Conservation (phyloP, 2,888 invertebrate genomes). For the Dolomedes plantarius region DNA sequence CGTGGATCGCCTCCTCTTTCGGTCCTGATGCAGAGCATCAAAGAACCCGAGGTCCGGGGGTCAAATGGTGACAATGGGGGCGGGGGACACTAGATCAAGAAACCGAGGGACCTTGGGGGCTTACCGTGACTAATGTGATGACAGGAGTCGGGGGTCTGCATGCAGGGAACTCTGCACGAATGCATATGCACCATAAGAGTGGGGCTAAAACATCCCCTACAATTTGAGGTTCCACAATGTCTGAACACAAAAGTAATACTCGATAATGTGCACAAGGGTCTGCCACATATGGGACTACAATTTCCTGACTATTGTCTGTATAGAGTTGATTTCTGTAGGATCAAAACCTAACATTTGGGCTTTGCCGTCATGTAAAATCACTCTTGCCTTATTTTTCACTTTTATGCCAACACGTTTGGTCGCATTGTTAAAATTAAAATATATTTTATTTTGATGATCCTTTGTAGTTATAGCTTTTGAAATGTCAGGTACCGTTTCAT, state of each 20-base stretch:
- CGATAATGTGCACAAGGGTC: slow-evolving; percentile 21
- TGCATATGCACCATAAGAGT: too few species aligned
- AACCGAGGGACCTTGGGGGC: too few species aligned
- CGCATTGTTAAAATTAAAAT: neutral
- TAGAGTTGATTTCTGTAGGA: slow-evolving; percentile 5
- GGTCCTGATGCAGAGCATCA: too few species aligned
- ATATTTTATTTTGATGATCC: neutral
- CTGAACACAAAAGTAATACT: neutral
- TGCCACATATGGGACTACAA: slow-evolving; percentile 13
- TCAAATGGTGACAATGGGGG: too few species aligned
- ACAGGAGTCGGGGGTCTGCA: too few species aligned
- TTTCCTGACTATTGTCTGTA: neutral
- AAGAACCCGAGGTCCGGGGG: too few species aligned
- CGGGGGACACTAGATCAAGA: too few species aligned
- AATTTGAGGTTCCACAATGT: slow-evolving; percentile 20
- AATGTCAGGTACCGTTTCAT: slow-evolving; percentile 12
- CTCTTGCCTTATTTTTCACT: slow-evolving; percentile 18
- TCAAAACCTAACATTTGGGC: slow-evolving; percentile 23
- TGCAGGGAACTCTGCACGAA: too few species aligned
- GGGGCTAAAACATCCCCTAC: slow-evolving; percentile 13
- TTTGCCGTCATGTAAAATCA: slow-evolving; percentile 11
- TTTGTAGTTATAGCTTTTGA: neutral
- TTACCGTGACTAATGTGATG: too few species aligned
- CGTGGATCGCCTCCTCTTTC: too few species aligned
- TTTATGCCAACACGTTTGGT: slow-evolving; percentile 9